phyloP scores from a whole-genome alignment of 2,888 invertebrate genomes.

The Eledone cirrhosa region DNA sequence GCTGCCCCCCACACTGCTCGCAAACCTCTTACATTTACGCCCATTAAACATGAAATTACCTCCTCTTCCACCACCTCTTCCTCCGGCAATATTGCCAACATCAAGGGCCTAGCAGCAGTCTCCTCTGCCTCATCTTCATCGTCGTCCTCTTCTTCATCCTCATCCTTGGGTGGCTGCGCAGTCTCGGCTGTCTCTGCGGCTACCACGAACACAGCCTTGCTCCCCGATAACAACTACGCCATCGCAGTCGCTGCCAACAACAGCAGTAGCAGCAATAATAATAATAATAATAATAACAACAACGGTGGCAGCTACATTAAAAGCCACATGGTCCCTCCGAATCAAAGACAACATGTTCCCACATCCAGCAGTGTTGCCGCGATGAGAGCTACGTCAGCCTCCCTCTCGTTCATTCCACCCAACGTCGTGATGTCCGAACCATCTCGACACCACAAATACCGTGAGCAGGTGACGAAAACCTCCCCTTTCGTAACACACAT shows the following conservation, averaged over 20 bases:
- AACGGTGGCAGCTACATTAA: conserved; percentile 9
- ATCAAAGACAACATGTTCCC: neutral
- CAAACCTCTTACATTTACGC: conserved; percentile 42
- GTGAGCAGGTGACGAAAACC: conserved; percentile 48
- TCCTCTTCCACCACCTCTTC: conserved; percentile 14
- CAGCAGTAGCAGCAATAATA: neutral
- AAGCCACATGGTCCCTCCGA: neutral
- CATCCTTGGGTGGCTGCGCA: conserved; percentile 19
- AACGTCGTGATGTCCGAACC: conserved; percentile 34
- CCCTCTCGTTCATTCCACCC: conserved; percentile 43
- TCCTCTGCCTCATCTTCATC: conserved; percentile 20
- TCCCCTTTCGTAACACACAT: conserved; percentile 43
- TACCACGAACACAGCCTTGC: neutral
- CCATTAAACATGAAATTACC: conserved; percentile 59
- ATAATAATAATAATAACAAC: neutral
- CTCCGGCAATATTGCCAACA: neutral
- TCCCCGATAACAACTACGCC: neutral
- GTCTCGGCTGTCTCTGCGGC: neutral
- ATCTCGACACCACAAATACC: conserved; percentile 39
- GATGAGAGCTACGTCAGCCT: conserved; percentile 33
- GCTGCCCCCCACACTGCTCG: conserved; percentile 24
- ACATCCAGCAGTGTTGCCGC: conserved; percentile 18
- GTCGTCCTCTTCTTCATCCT: conserved; percentile 1
- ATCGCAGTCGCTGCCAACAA: neutral
- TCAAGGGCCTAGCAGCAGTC: too few species aligned